Evolutionary conservation across 2,888 invertebrate genomes (phyloP), one percentile per base, ranked within the genome.

Genomic region (Xestia sexstrigata): DNA sequence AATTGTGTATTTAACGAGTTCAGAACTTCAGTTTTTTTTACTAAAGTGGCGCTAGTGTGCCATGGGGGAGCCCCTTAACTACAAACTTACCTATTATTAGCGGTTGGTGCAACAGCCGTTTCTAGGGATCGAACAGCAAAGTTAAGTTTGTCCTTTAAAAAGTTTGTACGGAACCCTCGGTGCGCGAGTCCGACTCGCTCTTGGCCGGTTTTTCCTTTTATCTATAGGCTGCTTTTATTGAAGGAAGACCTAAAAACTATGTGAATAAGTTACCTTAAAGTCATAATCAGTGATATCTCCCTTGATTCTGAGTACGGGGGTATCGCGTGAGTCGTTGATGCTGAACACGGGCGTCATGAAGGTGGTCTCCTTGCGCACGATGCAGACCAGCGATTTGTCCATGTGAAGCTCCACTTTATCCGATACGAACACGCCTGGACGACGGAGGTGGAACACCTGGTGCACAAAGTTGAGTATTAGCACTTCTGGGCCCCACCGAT

Each of bases 331-430:
- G 81, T 93, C 92, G 83, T 93, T 92, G 83, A 94, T 89, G 85
- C 83, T 87, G 72, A 94, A 88, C 65, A 94, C 89, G 0, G 93
- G 93, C 80, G 92, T 93, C 83, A 94, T 80, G 87, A 94, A 90
- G 52, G 94, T 94, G 72, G 88, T 74, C 88, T 93, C 90, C 82
- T 92, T 92, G 52, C 94, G 90, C 70, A 94, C 93, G 45, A 93
- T 82, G 81, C 91, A 89, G n/a, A 88, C 92, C 79, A 92, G 84
- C 78, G 78, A 58, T 2, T 91, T 90, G 49, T 88, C 78, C 68
- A 94, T 84, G 4, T 75, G 69, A 74, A 94, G 91, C 71, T 94
- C 92, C 92, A 94, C 92, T 89, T 94, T 94, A 82, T 94, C 93
- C 0, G 89, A 82, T 0, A 93, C 90, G 80, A 93, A 91, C 11